Conservation (phyloP, 2,888 invertebrate species). For the Gymnocheta viridis region DNA sequence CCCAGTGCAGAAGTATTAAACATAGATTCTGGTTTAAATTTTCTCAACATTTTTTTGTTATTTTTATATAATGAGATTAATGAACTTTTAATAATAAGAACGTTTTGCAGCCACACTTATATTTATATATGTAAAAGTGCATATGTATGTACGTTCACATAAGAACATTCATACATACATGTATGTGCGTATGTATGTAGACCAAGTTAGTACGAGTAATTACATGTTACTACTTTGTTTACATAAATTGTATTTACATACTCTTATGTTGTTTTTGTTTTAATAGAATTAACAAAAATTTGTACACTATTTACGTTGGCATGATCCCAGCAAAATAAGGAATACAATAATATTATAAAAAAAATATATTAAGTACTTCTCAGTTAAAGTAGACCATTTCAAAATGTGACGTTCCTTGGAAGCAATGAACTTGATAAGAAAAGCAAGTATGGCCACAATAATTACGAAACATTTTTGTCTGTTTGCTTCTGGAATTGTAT, state of each 20-base stretch:
- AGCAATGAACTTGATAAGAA: conserved; percentile 62
- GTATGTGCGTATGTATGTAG: background rate
- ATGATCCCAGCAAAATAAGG: conserved; percentile 18
- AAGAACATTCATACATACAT: background rate
- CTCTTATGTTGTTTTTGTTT: conserved; percentile 10
- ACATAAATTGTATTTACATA: conserved; percentile 32
- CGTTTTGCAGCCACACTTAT: background rate
- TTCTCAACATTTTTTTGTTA: conserved; percentile 27
- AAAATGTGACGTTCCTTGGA: conserved; percentile 47
- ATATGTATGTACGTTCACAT: background rate
- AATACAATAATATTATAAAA: background rate
- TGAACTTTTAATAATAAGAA: conserved; percentile 62
- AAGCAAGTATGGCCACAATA: conserved; percentile 2
- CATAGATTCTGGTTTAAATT: conserved; percentile 13
- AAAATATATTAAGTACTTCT: conserved; percentile 31
- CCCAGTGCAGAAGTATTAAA: background rate
- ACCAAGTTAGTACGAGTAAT: background rate
- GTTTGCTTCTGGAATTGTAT: background rate
- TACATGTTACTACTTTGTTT: conserved; percentile 12
- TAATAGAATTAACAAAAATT: conserved; percentile 38
- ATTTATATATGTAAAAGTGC: background rate
- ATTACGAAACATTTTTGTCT: conserved; percentile 28
- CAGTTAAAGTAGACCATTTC: conserved; percentile 56
- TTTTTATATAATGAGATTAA: conserved; percentile 63
- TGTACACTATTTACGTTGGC: conserved; percentile 52